These are phyloP conservation scores for Sesamia inferens DNA, from an alignment of 2,888 invertebrate species.

Conservation along the genomic window DNA sequence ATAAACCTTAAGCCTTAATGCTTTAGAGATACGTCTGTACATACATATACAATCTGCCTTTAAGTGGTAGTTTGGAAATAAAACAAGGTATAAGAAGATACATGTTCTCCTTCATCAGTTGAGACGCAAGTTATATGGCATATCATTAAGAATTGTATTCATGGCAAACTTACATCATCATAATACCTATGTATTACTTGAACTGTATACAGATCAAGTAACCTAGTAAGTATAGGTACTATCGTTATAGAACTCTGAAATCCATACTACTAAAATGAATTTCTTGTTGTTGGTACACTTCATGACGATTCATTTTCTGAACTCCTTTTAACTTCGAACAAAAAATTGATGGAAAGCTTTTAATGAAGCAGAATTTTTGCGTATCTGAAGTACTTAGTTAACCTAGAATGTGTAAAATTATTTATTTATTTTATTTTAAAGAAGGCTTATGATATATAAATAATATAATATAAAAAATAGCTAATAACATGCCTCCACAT, in stretches of 20 bases:
- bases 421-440: no score
- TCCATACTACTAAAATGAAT: no score
- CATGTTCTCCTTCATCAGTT: conserved; percentile 24
- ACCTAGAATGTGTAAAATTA: no score
- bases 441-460: no score
- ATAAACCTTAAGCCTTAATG: no score
- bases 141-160: conserved; percentile 11
- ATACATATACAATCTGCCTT: conserved; percentile 17
- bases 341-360: background rate
- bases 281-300: conserved; percentile 6
- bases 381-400: background rate
- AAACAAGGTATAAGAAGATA: conserved; percentile 28
- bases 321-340: background rate
- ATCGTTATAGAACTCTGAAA: no score
- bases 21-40: no score
- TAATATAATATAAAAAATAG: no score
- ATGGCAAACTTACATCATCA: conserved; percentile 2
- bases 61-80: conserved; percentile 27
- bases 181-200: background rate
- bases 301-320: background rate
- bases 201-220: background rate
- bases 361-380: background rate
- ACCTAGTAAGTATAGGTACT: no score
- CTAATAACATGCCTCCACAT: no score
- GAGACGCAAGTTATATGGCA: conserved; percentile 13